phyloP scores from a whole-genome alignment of 2,888 invertebrate genomes.

The Tanypteryx hageni region DNA sequence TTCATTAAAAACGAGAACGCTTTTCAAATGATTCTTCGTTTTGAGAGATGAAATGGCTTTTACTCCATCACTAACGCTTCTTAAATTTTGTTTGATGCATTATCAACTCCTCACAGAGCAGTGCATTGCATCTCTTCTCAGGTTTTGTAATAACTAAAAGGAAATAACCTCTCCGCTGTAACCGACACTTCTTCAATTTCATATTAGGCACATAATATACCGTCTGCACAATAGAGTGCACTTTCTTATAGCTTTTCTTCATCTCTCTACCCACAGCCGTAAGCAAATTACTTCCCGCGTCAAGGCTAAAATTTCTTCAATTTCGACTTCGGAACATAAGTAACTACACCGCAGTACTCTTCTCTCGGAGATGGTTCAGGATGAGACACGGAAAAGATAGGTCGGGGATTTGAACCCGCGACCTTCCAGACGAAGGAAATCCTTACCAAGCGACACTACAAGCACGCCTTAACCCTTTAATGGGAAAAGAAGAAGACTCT shows the following conservation, averaged over 20 bases:
- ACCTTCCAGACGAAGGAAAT: neutral
- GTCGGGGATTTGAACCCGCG: conserved; percentile 28
- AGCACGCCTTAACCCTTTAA: conserved; percentile 29
- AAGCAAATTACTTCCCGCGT: conserved; percentile 24
- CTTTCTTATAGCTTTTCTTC: neutral
- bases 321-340: conserved; percentile 35
- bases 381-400: conserved; percentile 28
- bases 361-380: neutral
- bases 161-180: neutral
- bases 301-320: conserved; percentile 28
- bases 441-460: neutral
- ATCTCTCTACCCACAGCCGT: neutral
- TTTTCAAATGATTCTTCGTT: neutral
- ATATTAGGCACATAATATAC: conserved; percentile 4
- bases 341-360: neutral
- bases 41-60: neutral
- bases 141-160: conserved; percentile 13
- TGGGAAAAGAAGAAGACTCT: neutral
- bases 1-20: no score
- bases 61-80: neutral
- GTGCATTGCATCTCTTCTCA: neutral
- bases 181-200: conserved; percentile 13
- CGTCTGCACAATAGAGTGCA: conserved; percentile 3
- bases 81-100: neutral
- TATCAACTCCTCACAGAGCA: neutral